phyloP scores from a whole-genome alignment of 2,888 invertebrate species.

The Phalera bucephala region DNA sequence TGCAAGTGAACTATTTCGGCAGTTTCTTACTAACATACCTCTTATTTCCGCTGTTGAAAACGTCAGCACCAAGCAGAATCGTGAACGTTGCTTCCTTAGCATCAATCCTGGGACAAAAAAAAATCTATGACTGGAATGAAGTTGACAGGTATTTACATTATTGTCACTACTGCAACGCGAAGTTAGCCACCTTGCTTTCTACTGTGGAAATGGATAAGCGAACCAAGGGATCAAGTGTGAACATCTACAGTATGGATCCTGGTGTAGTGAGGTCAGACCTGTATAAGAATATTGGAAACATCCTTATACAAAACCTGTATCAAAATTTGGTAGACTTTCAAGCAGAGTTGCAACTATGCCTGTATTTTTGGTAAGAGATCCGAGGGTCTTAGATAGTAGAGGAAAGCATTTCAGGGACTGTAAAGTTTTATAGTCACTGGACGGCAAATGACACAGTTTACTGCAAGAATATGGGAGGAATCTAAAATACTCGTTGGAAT shows the following conservation, averaged over 20 bases:
- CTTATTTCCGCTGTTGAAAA: constrained; percentile 51
- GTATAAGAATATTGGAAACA: constrained; percentile 80
- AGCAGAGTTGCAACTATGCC: constrained; percentile 52
- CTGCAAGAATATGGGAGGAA: constrained; percentile 48
- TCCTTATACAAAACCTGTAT: constrained; percentile 32
- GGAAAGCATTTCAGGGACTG: constrained; percentile 65
- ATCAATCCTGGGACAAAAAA: constrained; percentile 86
- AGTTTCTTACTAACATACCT: constrained; percentile 59
- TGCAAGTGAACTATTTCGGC: constrained; percentile 81
- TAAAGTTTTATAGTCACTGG: constrained; percentile 57
- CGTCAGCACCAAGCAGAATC: constrained; percentile 58
- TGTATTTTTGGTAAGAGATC: constrained; percentile 56
- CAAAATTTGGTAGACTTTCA: constrained; percentile 44
- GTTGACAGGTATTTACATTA: constrained; percentile 84
- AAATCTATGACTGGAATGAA: constrained; percentile 88
- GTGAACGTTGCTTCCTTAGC: constrained; percentile 75
- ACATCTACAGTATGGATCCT: constrained; percentile 92
- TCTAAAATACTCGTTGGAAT: constrained; percentile 52
- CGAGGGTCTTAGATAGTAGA: constrained; percentile 43
- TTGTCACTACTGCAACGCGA: constrained; percentile 78
- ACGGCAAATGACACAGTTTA: constrained; percentile 59
- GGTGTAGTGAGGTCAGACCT: constrained; percentile 91
- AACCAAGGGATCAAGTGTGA: constrained; percentile 80
- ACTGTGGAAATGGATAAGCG: constrained; percentile 78
- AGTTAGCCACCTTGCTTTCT: constrained; percentile 53